These are phyloP conservation scores for Mobula birostris DNA, from an alignment of 2,113 vertebrate species.

Conservation along the genomic window DNA sequence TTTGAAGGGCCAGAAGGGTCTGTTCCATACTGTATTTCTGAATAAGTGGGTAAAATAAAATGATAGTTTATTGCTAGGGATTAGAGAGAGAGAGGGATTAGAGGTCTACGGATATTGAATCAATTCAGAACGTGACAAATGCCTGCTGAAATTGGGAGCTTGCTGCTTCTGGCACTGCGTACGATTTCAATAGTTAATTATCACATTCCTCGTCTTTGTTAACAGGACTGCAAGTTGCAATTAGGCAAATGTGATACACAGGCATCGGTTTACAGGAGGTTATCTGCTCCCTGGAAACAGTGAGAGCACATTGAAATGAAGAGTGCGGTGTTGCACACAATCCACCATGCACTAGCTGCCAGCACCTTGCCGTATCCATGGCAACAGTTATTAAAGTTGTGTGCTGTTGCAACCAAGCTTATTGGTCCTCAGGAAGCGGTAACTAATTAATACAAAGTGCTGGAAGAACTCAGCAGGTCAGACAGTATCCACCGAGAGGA, in stretches of 20 bases:
- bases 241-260: conserved; percentile 43
- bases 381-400: conserved; percentile 47
- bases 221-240: conserved; percentile 42
- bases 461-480: too few relatives aligned
- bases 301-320: conserved; percentile 43
- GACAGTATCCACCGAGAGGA: too few relatives aligned
- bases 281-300: conserved; percentile 39
- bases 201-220: conserved; percentile 40
- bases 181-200: conserved; percentile 43
- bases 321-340: conserved; percentile 46
- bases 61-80: too few relatives aligned
- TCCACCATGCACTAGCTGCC: conserved; percentile 39
- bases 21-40: too few relatives aligned
- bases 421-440: background rate
- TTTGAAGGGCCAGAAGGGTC: too few relatives aligned
- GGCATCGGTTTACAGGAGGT: conserved; percentile 43
- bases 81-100: too few relatives aligned
- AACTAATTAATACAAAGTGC: background rate
- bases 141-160: background rate
- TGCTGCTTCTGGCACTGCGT: background rate
- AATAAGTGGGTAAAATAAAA: too few relatives aligned
- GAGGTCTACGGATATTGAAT: background rate
- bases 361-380: conserved; percentile 50
- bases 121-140: background rate
- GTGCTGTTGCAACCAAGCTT: background rate